A percentile compares a stretch with the other conserved stretches of the same genome.
Conservation (phyloP, 2,797 vertebrate species). For the Tokudaia tokunoshimensis region DNA sequence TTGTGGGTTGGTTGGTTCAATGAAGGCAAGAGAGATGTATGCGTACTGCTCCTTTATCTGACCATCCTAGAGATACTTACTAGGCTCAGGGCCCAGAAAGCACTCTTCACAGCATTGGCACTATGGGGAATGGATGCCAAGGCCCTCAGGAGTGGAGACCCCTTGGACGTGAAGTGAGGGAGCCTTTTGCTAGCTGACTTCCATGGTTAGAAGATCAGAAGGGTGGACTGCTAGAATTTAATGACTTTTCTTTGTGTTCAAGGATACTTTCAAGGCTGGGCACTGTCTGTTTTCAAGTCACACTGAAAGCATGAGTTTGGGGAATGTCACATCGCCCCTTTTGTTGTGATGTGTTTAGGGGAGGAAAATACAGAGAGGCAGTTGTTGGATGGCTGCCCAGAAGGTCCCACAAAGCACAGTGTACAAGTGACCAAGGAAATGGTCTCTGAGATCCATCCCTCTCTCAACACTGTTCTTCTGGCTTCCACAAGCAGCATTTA, state of each 20-base stretch:
- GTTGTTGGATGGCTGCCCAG: not conserved
- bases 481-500: not conserved
- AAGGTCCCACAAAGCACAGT: not conserved
- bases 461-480: not conserved
- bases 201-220: too few species aligned
- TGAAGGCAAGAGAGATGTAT: not conserved
- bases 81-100: not conserved
- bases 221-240: not conserved
- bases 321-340: constrained; percentile 21
- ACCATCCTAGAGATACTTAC: not conserved
- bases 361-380: not conserved
- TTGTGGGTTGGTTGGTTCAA: not conserved
- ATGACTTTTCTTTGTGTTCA: not conserved
- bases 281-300: not conserved
- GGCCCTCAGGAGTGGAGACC: not conserved
- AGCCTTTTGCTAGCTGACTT: not conserved
- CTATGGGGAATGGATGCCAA: not conserved
- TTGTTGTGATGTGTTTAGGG: constrained; percentile 34
- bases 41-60: not conserved
- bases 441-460: not conserved
- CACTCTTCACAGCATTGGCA: not conserved
- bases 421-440: not conserved
- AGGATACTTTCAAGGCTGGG: not conserved
- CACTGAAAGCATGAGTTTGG: not conserved
- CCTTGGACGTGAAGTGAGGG: not conserved